A percentile compares a stretch with the other conserved stretches of the same genome.
Conservation (phyloP, 2,888 invertebrate genomes). For the Altica lythri region DNA sequence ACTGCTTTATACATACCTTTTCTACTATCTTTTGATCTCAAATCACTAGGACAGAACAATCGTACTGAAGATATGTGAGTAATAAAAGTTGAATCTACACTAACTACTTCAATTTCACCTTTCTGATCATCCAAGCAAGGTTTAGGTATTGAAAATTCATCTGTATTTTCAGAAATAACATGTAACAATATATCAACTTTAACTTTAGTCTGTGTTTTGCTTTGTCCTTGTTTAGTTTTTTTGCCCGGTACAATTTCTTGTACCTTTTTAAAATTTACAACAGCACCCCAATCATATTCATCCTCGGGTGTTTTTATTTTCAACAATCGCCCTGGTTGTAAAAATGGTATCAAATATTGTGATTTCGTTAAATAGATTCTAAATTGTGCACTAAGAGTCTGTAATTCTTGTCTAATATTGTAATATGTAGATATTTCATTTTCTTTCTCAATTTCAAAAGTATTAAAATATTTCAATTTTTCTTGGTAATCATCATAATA, state of each 20-base stretch:
- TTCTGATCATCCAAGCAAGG: constrained; percentile 70
- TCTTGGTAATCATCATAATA: constrained; percentile 78
- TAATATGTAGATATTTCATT: constrained; percentile 80
- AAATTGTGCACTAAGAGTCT: constrained; percentile 74
- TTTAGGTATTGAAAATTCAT: constrained; percentile 64
- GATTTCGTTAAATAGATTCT: constrained; percentile 81
- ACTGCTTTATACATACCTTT: constrained; percentile 85
- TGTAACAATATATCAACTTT: constrained; percentile 84
- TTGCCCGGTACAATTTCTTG: constrained; percentile 41
- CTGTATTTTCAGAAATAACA: constrained; percentile 68
- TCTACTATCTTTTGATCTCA: constrained; percentile 82
- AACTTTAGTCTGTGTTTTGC: constrained; percentile 68
- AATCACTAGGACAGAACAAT: constrained; percentile 87
- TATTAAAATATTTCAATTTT: constrained; percentile 69
- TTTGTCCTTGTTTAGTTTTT: constrained; percentile 44
- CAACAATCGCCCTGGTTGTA: constrained; percentile 92
- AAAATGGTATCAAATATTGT: constrained; percentile 87
- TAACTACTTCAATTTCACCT: constrained; percentile 83
- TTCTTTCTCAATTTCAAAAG: constrained; percentile 73
- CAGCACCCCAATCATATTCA: constrained; percentile 96
- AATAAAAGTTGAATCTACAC: constrained; percentile 81
- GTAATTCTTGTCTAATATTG: constrained; percentile 80
- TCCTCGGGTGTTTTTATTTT: constrained; percentile 82
- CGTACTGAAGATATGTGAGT: constrained; percentile 87
- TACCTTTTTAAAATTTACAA: constrained; percentile 81